These are phyloP conservation scores for Acipenser ruthenus DNA, from an alignment of 2,797 vertebrate species.

Conservation along the genomic window DNA sequence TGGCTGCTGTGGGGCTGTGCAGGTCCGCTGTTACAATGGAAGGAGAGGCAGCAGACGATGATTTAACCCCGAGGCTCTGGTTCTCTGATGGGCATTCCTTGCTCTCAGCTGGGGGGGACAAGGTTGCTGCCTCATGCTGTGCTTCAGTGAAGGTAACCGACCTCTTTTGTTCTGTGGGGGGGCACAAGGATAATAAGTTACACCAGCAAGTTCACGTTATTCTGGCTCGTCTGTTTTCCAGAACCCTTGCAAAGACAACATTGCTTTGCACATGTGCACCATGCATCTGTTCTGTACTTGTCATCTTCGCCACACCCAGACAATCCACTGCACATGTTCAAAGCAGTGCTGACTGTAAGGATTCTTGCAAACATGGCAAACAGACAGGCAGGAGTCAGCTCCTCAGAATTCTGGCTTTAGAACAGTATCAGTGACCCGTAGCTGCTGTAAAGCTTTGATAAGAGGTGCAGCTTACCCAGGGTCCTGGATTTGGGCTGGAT, in stretches of 20 bases:
- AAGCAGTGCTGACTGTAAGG: no score
- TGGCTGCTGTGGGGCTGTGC: conserved; percentile 51
- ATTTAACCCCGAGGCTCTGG: conserved; percentile 42
- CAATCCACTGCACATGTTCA: no score
- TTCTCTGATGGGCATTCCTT: conserved; percentile 36
- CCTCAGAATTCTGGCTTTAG: no score
- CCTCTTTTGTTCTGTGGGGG: conserved; percentile 75
- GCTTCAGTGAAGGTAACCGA: conserved; percentile 90
- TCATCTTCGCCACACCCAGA: no score
- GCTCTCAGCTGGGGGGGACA: conserved; percentile 27
- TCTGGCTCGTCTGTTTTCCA: no score
- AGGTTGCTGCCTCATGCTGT: conserved; percentile 52
- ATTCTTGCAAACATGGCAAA: no score
- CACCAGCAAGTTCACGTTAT: neutral
- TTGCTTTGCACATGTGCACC: no score
- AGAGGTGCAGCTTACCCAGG: conserved; percentile 56
- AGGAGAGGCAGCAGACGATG: conserved; percentile 52
- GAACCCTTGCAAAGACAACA: no score
- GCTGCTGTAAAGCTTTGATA: no score
- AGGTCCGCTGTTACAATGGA: conserved; percentile 67
- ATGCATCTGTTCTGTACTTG: no score
- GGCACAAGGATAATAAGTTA: neutral
- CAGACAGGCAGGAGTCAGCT: no score
- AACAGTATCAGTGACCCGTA: no score
- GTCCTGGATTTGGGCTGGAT: conserved; percentile 90